These are phyloP conservation scores for Oenanthe oenanthe DNA, from an alignment of 2,113 vertebrate genomes.

Conservation along the genomic window DNA sequence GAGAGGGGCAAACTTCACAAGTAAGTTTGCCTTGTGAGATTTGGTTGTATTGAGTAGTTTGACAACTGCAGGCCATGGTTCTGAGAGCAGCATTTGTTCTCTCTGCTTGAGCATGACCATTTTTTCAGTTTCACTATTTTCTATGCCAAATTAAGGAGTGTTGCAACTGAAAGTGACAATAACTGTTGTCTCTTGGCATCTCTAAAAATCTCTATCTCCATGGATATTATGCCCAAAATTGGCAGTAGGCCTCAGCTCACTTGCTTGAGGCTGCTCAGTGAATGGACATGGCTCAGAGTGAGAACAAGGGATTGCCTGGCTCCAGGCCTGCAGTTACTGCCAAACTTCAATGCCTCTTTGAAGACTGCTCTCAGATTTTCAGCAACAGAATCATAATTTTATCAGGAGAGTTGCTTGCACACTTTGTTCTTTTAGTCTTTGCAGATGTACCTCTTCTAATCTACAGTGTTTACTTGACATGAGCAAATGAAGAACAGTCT, in stretches of 20 bases:
- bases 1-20: constrained; percentile 75
- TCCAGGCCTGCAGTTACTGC: neutral
- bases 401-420: neutral
- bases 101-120: neutral
- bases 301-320: neutral
- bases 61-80: neutral
- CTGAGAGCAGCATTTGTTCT: neutral
- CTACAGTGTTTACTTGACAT: neutral
- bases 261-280: neutral
- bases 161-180: neutral
- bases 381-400: neutral
- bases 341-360: neutral
- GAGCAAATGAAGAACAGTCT: neutral
- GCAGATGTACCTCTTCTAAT: neutral
- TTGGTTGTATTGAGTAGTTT: neutral
- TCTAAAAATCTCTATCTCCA: neutral
- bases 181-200: neutral
- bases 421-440: neutral
- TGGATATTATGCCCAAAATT: neutral
- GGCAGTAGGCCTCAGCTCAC: neutral
- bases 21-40: constrained; percentile 33
- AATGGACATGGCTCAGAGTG: neutral
- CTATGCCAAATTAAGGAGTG: neutral
- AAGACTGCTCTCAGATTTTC: neutral
- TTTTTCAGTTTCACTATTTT: neutral